phyloP scores from a whole-genome alignment of 2,888 invertebrate species.

The Drosophila nigricruria region DNA sequence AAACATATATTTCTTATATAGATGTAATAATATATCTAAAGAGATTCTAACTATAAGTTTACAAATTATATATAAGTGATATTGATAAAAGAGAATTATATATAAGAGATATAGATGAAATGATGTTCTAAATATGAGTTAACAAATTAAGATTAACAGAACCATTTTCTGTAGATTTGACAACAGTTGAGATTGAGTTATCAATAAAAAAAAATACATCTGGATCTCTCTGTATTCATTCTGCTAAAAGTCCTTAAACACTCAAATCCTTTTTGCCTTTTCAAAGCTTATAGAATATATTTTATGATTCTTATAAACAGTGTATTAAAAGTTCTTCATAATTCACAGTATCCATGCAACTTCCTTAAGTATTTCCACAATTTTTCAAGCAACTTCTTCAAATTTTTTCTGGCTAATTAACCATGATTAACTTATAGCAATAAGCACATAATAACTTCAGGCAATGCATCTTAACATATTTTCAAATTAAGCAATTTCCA shows the following conservation, averaged over 20 bases:
- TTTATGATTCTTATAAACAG: background rate
- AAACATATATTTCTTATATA: background rate
- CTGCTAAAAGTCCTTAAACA: background rate
- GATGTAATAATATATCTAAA: background rate
- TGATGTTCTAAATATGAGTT: too few species aligned
- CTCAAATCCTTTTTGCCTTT: background rate
- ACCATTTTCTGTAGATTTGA: background rate
- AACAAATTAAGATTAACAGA: background rate
- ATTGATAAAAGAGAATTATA: too few species aligned
- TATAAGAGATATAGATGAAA: too few species aligned
- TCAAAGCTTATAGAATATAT: background rate
- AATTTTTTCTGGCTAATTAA: background rate
- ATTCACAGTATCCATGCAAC: background rate
- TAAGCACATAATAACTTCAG: too few species aligned
- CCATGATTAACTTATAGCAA: too few species aligned
- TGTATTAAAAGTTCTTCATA: background rate
- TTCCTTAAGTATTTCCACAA: background rate
- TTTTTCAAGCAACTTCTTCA: background rate
- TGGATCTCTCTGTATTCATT: background rate
- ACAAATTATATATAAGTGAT: too few species aligned
- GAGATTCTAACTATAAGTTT: background rate
- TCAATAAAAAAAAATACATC: too few species aligned
- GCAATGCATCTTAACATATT: background rate
- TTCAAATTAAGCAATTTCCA: background rate
- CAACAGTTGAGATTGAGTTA: background rate